Base-by-base conservation (phyloP, 2,113 vertebrate genomes). In the Corythoichthys haematopterus region DNA sequence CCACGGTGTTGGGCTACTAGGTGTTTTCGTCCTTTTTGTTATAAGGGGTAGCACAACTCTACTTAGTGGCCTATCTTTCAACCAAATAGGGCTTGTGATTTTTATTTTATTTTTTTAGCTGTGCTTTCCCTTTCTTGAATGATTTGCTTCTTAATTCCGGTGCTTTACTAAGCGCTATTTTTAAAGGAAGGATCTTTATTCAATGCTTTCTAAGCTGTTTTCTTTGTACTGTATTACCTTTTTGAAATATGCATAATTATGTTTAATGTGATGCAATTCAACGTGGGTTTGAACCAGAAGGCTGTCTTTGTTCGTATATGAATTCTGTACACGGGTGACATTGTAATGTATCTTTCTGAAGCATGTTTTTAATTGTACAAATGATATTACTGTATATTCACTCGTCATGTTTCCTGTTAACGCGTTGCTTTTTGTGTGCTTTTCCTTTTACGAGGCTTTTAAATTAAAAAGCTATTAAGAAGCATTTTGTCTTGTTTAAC, bases 361-460 rank as follows among this genome's bases (percentile, higher is more conserved):
- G 91, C 90, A 91, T 93, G 91, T 90, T 90, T 88, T 84, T 74
- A 85, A 88, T 89, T 91, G 89, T 91, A 90, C 87, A 91, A 84
- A 80, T 88, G 55, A 57, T 57, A 57, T 74, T 40, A 43, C 40
- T 43, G 88, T 86, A 85, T 88, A 83, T 85, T 85, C 76, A 77
- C 75, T 88, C 12, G 90, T 90, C 80, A 75, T 78, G 83, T 87
- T 89, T 86, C 65, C 65, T 82, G 84, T 86, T 85, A 84, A 72
- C 69, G 85, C 85, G 86, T 88, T 83, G 84, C 82, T 88, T 88
- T 89, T 52, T 71, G 83, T 85, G 84, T 84, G 84, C 89, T 88
- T 91, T 91, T 87, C 38, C 77, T 83, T 88, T 83, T 88, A 87
- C 75, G 77, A 88, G 72, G 87, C 86, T 28, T 92, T 92, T 91